A percentile compares a stretch with the other conserved stretches of the same genome.
These are phyloP conservation scores for Amphiprion percula DNA, from an alignment of 2,113 vertebrate species.

Conservation along the genomic window DNA sequence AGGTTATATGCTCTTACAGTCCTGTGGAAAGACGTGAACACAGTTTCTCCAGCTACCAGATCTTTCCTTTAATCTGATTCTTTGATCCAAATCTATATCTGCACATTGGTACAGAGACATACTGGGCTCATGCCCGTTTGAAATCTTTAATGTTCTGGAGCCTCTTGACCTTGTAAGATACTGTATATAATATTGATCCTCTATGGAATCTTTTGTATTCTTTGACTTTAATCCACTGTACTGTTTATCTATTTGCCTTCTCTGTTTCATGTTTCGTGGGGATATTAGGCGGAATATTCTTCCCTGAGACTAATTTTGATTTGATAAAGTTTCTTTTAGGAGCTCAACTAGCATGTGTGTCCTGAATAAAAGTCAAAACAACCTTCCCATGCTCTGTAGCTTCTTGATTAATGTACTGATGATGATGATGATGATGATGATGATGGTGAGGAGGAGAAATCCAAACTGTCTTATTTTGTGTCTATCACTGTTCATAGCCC, in stretches of 20 bases:
- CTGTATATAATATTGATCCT: constrained; percentile 38
- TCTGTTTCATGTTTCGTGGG: constrained; percentile 5
- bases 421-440: not conserved
- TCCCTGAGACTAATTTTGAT: not conserved
- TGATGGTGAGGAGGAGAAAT: not conserved
- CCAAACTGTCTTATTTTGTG: constrained; percentile 11
- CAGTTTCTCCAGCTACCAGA: not conserved
- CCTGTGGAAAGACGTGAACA: not conserved
- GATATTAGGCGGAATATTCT: not conserved
- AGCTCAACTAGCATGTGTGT: not conserved
- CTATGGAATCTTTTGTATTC: constrained; percentile 24
- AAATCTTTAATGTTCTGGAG: not conserved
- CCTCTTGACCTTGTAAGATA: constrained; percentile 35
- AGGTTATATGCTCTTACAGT: not conserved
- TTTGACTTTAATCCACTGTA: constrained; percentile 13
- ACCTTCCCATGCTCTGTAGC: not conserved
- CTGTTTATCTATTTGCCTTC: constrained; percentile 37
- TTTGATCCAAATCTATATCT: not conserved
- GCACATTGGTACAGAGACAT: not conserved
- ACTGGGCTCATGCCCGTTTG: not conserved
- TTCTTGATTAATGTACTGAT: constrained; percentile 22
- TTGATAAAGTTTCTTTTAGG: not conserved
- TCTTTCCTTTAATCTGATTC: constrained; percentile 2
- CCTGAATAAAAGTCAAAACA: not conserved
- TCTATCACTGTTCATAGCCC: constrained; percentile 3